Evolutionary conservation across 1,140 invertebrate species (phyloP), one percentile per base, ranked within the genome.

Genomic region (Drosophila ohnishii): DNA sequence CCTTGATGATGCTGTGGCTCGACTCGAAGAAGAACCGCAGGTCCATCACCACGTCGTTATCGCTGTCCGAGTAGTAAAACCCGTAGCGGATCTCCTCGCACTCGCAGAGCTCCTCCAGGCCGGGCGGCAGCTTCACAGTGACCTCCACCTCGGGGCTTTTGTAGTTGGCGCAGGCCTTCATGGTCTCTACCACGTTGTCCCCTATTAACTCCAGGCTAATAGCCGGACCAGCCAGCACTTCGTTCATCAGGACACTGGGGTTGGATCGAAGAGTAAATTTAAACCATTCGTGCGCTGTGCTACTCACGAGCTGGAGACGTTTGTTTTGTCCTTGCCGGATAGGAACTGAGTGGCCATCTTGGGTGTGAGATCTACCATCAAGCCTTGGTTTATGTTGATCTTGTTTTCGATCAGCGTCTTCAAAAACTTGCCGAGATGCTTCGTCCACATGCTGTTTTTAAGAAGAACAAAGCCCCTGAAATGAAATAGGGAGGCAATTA

Each of bases 151-250:
- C 81, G 0, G 66, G 48, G 6, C 70, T 64, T 3, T 67, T 78
- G 22, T 75, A 74, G 7, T 63, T 71, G 35, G 71, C 64, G 39
- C 87, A 91, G 16, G 76, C 67, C 44, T 63, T 62, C 14, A 91
- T 94, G 72, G 83, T 92, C 60, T 92, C 84, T 8, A 96, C 92
- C 55, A 94, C 94, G 92, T 96, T 94, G 66, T 95, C 94, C n/a
- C 95, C 95, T 37, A 96, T 93, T 35, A 98, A 86, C 90, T 97
- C 95, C 85, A 97, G 87, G 11, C 94, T 95, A 79, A 97, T 92
- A 1, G 96, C 93, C 47, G 95, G 94, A 30, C 95, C 95, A 61
- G 94, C 94, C n/a, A 94, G 94, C 16, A 97, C 91, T 89, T 94
- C 93, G 64, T 95, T 94, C 75, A 95, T 88, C 5, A 95, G 76